These are phyloP conservation scores for Rugalucina vietnamica DNA, from an alignment of 2,888 invertebrate genomes.

Conservation along the genomic window DNA sequence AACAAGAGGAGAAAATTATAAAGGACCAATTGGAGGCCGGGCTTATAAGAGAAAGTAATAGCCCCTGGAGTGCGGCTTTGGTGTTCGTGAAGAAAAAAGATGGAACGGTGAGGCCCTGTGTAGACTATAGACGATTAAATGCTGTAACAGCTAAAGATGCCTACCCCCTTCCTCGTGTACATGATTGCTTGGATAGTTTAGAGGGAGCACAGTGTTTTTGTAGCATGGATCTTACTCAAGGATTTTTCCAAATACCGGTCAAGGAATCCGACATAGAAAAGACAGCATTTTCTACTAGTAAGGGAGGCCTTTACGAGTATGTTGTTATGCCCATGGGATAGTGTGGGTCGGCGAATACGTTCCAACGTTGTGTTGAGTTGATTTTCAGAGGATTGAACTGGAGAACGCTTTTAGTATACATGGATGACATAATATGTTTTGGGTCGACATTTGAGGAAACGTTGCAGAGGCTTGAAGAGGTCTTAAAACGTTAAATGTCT, in stretches of 20 bases:
- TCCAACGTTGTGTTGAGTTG: constrained; percentile 62
- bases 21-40: constrained; percentile 29
- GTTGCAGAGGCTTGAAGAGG: constrained; percentile 37
- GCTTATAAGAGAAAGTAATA: constrained; percentile 16
- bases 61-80: constrained; percentile 26
- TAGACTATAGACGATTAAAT: constrained; percentile 19
- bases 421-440: constrained; percentile 64
- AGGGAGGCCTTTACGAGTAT: constrained; percentile 57
- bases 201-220: constrained; percentile 23
- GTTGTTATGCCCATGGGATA: constrained; percentile 61
- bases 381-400: constrained; percentile 55
- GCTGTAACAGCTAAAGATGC: constrained; percentile 15
- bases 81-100: constrained; percentile 19
- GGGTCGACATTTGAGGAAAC: constrained; percentile 32
- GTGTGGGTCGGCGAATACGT: constrained; percentile 59
- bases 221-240: background rate
- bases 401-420: constrained; percentile 42
- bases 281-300: constrained; percentile 24
- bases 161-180: constrained; percentile 21
- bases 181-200: constrained; percentile 25
- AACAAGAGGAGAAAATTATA: constrained; percentile 28
- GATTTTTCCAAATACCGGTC: constrained; percentile 21
- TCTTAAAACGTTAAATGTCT: constrained; percentile 36
- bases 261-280: constrained; percentile 11
- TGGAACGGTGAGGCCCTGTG: background rate